Conservation (phyloP, 2,888 invertebrate species). For the Isotomurus palustris region DNA sequence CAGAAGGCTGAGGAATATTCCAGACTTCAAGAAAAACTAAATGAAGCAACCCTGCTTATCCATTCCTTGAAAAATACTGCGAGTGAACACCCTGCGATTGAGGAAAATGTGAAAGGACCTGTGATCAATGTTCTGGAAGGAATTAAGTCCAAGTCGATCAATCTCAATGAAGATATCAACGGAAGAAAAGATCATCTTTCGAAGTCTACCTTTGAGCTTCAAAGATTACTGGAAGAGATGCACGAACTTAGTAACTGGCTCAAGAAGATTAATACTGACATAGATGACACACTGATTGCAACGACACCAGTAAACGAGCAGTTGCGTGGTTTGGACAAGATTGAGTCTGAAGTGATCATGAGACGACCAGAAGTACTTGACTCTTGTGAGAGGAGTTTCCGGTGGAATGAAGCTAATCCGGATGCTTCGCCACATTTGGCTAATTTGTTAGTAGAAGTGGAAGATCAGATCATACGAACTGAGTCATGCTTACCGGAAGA, state of each 20-base stretch:
- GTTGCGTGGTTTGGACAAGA: constrained; percentile 63
- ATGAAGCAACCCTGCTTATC: neutral
- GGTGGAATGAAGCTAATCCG: constrained; percentile 35
- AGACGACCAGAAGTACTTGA: constrained; percentile 34
- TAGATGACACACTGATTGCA: neutral
- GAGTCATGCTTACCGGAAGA: constrained; percentile 67
- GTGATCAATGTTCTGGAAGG: neutral
- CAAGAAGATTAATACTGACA: neutral
- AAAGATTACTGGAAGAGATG: neutral
- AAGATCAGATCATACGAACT: constrained; percentile 49
- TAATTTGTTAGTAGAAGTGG: constrained; percentile 58
- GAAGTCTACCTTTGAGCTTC: neutral
- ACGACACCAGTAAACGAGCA: constrained; percentile 23
- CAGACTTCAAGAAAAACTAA: neutral
- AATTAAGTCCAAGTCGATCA: neutral
- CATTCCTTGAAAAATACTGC: neutral
- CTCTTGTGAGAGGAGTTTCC: constrained; percentile 34
- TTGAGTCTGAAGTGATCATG: constrained; percentile 54
- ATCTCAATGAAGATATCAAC: neutral
- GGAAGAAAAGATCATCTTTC: neutral
- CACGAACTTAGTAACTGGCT: neutral
- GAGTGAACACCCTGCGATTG: neutral
- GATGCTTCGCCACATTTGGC: constrained; percentile 20
- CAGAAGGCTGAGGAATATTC: neutral
- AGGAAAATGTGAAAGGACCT: neutral